These are phyloP conservation scores for Apis dorsata DNA, from an alignment of 1,140 invertebrate species.

Conservation along the genomic window DNA sequence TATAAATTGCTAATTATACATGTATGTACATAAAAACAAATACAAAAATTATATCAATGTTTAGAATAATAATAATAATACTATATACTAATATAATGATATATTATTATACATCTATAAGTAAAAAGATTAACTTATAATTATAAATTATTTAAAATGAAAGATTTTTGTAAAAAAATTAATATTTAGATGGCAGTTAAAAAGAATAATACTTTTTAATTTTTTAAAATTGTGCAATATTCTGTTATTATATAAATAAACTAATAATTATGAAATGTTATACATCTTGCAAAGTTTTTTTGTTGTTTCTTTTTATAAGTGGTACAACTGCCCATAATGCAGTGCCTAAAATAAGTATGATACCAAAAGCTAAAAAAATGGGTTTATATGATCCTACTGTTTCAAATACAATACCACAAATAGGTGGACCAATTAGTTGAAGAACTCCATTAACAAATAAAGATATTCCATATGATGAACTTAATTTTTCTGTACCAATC, in stretches of 20 bases:
- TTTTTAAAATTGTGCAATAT: constrained; percentile 14
- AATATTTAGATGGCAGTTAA: constrained; percentile 2
- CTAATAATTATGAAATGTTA: constrained; percentile 33
- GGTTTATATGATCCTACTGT: constrained; percentile 83
- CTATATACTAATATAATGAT: constrained; percentile 10
- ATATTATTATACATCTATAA: neutral
- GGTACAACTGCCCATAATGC: constrained; percentile 86
- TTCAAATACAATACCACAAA: constrained; percentile 86
- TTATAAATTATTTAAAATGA: neutral
- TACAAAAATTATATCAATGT: constrained; percentile 2
- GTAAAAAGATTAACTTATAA: neutral
- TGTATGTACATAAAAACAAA: neutral
- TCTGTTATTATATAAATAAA: constrained; percentile 14
- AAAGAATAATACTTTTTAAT: constrained; percentile 19
- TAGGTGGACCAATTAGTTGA: constrained; percentile 87
- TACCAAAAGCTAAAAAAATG: constrained; percentile 85
- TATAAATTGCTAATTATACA: neutral
- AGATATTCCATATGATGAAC: constrained; percentile 90
- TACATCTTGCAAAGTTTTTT: constrained; percentile 66
- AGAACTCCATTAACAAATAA: constrained; percentile 89
- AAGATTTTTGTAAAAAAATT: constrained; percentile 2
- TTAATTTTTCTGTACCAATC: constrained; percentile 88
- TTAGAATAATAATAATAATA: constrained; percentile 6
- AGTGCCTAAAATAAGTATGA: constrained; percentile 85
- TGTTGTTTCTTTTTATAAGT: constrained; percentile 81